These are phyloP conservation scores for Phocoena sinus DNA, from an alignment of 2,113 vertebrate genomes.

Conservation along the genomic window DNA sequence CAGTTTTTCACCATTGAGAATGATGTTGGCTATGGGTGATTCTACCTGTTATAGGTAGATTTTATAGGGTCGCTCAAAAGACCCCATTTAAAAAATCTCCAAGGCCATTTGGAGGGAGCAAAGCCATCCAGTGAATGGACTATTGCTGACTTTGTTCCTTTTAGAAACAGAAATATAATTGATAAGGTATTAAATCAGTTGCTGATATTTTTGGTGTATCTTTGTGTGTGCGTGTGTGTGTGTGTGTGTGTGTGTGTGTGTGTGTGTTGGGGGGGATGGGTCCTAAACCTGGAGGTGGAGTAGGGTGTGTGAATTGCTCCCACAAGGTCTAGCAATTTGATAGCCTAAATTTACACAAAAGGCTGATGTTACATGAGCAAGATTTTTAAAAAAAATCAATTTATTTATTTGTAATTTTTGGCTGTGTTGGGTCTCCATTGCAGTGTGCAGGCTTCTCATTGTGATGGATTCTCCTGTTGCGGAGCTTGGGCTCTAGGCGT, in stretches of 20 bases:
- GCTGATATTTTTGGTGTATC: background rate
- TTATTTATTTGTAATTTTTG: too few relatives aligned
- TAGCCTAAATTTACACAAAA: background rate
- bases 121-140: background rate
- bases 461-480: too few relatives aligned
- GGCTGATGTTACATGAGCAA: background rate
- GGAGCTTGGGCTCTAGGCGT: too few relatives aligned
- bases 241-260: background rate
- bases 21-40: too few relatives aligned
- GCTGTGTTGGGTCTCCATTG: too few relatives aligned
- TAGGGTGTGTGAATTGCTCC: background rate
- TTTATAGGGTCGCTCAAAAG: background rate
- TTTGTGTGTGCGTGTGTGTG: too few relatives aligned
- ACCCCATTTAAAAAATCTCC: background rate
- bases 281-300: background rate
- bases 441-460: too few relatives aligned
- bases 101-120: background rate
- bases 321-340: background rate
- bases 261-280: too few relatives aligned
- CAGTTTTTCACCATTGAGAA: too few relatives aligned
- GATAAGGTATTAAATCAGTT: background rate
- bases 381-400: too few relatives aligned
- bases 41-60: background rate
- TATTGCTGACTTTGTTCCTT: background rate
- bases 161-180: background rate